Evolutionary conservation across 2,113 vertebrate species (phyloP), one percentile per base, ranked within the genome.

Genomic region (Climacteris rufus): DNA sequence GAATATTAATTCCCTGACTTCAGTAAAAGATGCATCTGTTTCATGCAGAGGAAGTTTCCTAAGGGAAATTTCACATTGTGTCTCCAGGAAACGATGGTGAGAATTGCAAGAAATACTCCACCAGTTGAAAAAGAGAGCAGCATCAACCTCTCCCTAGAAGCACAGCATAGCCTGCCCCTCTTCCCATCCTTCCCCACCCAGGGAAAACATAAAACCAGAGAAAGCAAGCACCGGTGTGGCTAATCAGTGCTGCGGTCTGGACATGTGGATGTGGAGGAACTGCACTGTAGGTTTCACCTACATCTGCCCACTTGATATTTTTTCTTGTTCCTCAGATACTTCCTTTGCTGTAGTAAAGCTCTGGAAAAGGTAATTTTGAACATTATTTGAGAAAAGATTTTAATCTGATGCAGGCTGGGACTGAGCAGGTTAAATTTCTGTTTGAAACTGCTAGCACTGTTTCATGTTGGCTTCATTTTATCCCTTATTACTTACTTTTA

Each of bases 351-450:
- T 72, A 39, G 69, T 91, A 76, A 76, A 74, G 0, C 33, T 69
- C 56, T 87, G 56, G 66, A 61, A 50, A 61, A 93, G 37, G 49
- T 53, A 10, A 50, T 79, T 93, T 76, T 87, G 49, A 33, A n/a
- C 0, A 0, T 79, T 85, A 64, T 25, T 64, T 80, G 37, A 71
- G 49, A 78, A 89, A 87, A 94, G 2, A 64, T 69, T 71, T 81
- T 87, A 68, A 61, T 85, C 65, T 84, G 78, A 57, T 19, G 39
- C 25, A 54, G 53, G 20, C 74, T 65, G 65, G 49, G 40, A 82
- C 28, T 39, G 23, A 68, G 18, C 79, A 93, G 85, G 93, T 94
- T 45, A 82, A 84, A 85, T 79, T 94, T 92, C 61, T 87, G 42
- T 82, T 94, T 94, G 83, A 71, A 92, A 68, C 9, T 72, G 12